Base-by-base conservation (phyloP, 2,113 vertebrate species). In the Bostrychus sinensis region DNA sequence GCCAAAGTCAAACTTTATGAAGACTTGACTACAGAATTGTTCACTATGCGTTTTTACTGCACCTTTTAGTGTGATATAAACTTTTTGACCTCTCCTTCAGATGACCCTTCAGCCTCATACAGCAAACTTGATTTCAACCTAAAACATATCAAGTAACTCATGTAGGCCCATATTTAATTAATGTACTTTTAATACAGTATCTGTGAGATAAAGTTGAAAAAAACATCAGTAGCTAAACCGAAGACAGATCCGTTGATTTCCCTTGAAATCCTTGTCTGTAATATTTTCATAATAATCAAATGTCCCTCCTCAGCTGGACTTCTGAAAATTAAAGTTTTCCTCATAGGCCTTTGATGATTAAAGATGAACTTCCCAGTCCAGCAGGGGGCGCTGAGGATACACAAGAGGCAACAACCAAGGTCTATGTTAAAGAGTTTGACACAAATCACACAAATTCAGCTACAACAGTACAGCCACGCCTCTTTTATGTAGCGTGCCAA, bases 361-460 rank as follows among this genome's bases (percentile, higher is more conserved):
- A 32, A 55, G 16, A 36, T 36, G n/a, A 55, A 34, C 11, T 55
- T 55, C 53, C 51, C 53, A 55, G 2, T 6, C 50, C 82, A 70
- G 62, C 50, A 85, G 85, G 20, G 62, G 82, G 82, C 67, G 75
- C 67, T 51, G 26, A 17, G 4, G 23, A 13, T 42, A 19, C 72
- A 69, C 37, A 17, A 3, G 32, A 62, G 9, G 25, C 28, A 43
- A 11, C 1, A 59, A 75, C 59, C 19, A 45, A 64, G 46, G 66
- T 65, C 67, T 59, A 34, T 38, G 51, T 59, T 50, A 14, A 25
- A 43, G 4, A 36, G 7, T 34, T 28, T 20, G 25, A 30, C 12
- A n/a, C 12, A 7, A 6, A 25, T 48, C 25, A 10, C 28, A 28
- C 13, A 13, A 26, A 25, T 11, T 60, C 25, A 22, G 13, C 2